Evolutionary conservation across 2,113 vertebrate species (phyloP).

Genomic region (Melospiza georgiana): DNA sequence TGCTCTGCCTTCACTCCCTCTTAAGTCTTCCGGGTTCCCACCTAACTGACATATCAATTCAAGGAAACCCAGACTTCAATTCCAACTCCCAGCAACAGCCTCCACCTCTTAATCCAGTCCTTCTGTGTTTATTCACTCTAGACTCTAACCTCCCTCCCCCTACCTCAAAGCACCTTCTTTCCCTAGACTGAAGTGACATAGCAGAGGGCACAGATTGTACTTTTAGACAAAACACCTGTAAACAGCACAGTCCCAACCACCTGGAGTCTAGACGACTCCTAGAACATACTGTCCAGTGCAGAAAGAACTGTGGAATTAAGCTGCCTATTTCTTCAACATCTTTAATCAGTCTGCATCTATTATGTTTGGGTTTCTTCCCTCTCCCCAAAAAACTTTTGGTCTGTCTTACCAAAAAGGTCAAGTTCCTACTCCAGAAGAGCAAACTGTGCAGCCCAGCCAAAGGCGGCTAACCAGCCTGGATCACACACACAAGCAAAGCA

Average conservation of each 20-base stretch:
- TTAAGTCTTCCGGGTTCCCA: neutral
- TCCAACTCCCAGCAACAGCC: neutral
- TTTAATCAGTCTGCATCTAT: neutral
- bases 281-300: neutral
- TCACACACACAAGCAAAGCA: neutral
- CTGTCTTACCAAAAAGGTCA: neutral
- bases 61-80: neutral
- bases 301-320: neutral
- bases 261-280: neutral
- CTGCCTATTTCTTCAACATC: accelerated
- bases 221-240: neutral
- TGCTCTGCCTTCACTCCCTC: neutral
- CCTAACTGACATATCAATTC: neutral
- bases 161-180: neutral
- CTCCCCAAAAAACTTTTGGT: neutral
- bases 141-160: neutral
- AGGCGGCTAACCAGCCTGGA: neutral
- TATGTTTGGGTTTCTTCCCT: neutral
- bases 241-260: neutral
- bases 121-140: neutral
- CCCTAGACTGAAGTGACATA: neutral
- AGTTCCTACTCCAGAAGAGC: neutral
- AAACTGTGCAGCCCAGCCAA: neutral
- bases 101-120: neutral
- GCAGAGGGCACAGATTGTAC: neutral